Percentiles rank a stretch among this genome's conserved stretches.
phyloP scores from a whole-genome alignment of 1,140 invertebrate species.

The Meloidogyne hapla region DNA sequence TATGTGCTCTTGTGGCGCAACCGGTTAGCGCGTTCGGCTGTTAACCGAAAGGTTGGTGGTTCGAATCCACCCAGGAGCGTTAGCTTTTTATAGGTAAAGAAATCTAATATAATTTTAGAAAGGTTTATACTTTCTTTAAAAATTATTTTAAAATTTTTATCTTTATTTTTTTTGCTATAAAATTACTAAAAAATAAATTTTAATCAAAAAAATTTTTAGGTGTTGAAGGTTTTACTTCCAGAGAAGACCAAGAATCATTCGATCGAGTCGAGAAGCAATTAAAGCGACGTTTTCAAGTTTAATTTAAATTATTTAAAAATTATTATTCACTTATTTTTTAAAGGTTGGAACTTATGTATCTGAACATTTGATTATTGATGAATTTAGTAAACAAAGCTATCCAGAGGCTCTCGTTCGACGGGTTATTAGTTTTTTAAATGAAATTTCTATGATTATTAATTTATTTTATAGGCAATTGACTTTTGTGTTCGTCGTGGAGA shows the following conservation, averaged over 20 bases:
- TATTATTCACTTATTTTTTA: neutral
- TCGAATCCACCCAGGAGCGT: slow-evolving; percentile 62
- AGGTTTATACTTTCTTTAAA: too few relatives aligned
- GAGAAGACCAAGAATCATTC: slow-evolving; percentile 87
- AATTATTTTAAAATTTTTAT: too few relatives aligned
- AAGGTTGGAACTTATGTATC: slow-evolving; percentile 77
- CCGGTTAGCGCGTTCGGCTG: slow-evolving; percentile 61
- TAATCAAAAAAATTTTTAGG: slow-evolving; percentile 69
- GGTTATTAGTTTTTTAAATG: slow-evolving; percentile 4
- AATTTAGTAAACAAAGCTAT: slow-evolving; percentile 74
- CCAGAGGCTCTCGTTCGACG: slow-evolving; percentile 60
- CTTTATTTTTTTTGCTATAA: slow-evolving; percentile 23
- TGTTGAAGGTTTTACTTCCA: slow-evolving; percentile 91
- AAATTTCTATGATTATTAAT: neutral
- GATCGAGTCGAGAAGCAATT: slow-evolving; percentile 88
- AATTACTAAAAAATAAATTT: too few relatives aligned
- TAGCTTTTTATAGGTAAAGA: neutral
- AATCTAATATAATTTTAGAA: too few relatives aligned
- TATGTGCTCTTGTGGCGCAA: slow-evolving; percentile 42
- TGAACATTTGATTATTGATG: slow-evolving; percentile 86
- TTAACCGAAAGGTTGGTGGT: slow-evolving; percentile 64
- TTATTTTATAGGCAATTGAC: slow-evolving; percentile 49
- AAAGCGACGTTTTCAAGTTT: slow-evolving; percentile 76
- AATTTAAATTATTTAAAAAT: slow-evolving; percentile 1
- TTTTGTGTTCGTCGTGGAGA: slow-evolving; percentile 76